Evolutionary conservation across 2,888 invertebrate species (phyloP).

Genomic region (Sericinus montela): DNA sequence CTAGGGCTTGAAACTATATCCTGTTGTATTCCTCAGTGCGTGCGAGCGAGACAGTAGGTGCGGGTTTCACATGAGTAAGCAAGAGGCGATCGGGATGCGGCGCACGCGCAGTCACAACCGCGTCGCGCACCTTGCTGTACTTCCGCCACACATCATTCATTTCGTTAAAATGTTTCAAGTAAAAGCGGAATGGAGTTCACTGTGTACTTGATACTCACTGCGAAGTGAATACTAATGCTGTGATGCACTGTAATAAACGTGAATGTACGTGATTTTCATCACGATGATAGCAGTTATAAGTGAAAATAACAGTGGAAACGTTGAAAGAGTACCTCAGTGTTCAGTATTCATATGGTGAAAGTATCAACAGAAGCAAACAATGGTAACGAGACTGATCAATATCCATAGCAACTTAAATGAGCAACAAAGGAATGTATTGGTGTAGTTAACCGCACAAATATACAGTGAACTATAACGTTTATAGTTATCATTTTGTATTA

Average conservation of each 20-base stretch:
- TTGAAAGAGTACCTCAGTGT: neutral
- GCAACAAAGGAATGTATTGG: too few species aligned
- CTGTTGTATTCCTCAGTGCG: constrained; percentile 9
- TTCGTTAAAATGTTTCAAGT: neutral
- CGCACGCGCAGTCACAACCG: constrained; percentile 11
- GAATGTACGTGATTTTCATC: neutral
- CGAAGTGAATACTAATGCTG: too few species aligned
- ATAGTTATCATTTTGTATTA: too few species aligned
- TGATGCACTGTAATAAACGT: neutral
- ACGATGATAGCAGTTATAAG: neutral
- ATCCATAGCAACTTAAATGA: too few species aligned
- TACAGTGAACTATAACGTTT: too few species aligned
- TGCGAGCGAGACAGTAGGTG: neutral
- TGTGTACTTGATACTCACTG: neutral
- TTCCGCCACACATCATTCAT: constrained; percentile 8
- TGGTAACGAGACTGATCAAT: too few species aligned
- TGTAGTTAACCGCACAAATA: too few species aligned
- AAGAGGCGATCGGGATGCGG: constrained; percentile 6
- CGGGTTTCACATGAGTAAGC: neutral
- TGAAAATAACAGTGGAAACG: constrained; percentile 1
- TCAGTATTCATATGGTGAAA: neutral
- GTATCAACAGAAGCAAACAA: neutral
- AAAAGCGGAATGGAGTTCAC: neutral
- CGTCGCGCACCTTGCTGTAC: constrained; percentile 3
- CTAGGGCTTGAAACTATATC: constrained; percentile 10